phyloP scores from a whole-genome alignment of 2,797 vertebrate genomes.

The Triplophysa bombifrons region DNA sequence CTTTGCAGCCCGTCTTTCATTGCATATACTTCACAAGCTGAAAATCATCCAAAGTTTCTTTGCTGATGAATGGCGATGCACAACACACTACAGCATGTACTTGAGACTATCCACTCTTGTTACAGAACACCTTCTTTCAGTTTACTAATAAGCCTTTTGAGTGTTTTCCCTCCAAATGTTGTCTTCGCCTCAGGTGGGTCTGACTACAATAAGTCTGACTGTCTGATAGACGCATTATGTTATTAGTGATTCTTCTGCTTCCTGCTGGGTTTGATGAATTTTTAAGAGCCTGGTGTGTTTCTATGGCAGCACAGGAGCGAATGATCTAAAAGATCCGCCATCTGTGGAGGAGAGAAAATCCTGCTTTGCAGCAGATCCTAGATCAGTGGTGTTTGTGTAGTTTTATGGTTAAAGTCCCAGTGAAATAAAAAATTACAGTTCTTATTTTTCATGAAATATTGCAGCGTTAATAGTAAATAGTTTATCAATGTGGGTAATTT shows the following conservation, averaged over 20 bases:
- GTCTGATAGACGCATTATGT: conserved; percentile 6
- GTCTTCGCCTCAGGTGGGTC: conserved; percentile 3
- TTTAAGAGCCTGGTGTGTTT: conserved; percentile 45
- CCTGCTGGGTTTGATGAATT: conserved; percentile 45
- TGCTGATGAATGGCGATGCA: neutral
- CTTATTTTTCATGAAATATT: too few species aligned
- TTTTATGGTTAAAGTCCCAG: neutral
- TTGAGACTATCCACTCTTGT: neutral
- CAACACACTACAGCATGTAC: neutral
- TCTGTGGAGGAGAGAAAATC: conserved; percentile 27
- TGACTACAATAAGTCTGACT: conserved; percentile 12
- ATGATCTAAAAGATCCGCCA: conserved; percentile 31
- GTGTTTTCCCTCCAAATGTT: conserved; percentile 33
- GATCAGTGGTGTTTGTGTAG: conserved; percentile 28
- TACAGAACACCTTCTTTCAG: neutral
- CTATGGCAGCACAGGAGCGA: conserved; percentile 41
- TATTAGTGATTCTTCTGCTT: conserved; percentile 29
- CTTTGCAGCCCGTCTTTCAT: too few species aligned
- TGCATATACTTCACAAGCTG: neutral
- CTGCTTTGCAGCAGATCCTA: conserved; percentile 9
- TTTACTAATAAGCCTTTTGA: conserved; percentile 9
- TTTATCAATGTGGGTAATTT: too few species aligned
- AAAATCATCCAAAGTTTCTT: neutral
- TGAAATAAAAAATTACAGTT: too few species aligned
- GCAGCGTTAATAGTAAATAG: too few species aligned